phyloP scores from a whole-genome alignment of 2,113 vertebrate species.

The Petaurus breviceps region DNA sequence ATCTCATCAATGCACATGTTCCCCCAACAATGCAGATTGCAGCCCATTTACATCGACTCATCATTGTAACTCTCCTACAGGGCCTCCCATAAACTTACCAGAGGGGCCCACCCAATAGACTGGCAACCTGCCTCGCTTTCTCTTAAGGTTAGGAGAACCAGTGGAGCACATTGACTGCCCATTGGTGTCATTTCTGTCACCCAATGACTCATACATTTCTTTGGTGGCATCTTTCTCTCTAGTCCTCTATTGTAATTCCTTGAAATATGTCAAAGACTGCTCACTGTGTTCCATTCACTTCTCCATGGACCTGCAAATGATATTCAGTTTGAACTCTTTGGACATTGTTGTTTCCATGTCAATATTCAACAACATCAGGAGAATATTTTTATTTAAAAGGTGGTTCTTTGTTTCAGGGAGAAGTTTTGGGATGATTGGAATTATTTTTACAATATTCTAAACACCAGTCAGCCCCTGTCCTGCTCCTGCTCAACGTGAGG shows the following conservation, averaged over 20 bases:
- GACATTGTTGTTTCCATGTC: no score
- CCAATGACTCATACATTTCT: not conserved
- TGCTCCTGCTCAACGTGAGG: not conserved
- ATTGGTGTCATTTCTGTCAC: not conserved
- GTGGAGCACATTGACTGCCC: not conserved
- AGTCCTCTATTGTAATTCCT: not conserved
- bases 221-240: not conserved
- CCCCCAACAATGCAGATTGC: not conserved
- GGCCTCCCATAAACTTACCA: not conserved
- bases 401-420: no score
- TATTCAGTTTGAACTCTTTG: not conserved
- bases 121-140: not conserved
- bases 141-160: not conserved
- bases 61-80: not conserved
- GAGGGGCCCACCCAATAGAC: not conserved
- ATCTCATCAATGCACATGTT: not conserved
- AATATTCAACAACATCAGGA: not conserved
- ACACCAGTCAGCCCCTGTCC: not conserved
- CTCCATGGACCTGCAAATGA: not conserved
- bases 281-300: not conserved
- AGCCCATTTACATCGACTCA: not conserved
- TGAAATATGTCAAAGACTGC: no score
- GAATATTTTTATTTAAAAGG: not conserved
- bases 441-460: not conserved
- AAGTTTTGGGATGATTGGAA: not conserved